phyloP scores from a whole-genome alignment of 2,888 invertebrate species.

The Lampropteryx suffumata region DNA sequence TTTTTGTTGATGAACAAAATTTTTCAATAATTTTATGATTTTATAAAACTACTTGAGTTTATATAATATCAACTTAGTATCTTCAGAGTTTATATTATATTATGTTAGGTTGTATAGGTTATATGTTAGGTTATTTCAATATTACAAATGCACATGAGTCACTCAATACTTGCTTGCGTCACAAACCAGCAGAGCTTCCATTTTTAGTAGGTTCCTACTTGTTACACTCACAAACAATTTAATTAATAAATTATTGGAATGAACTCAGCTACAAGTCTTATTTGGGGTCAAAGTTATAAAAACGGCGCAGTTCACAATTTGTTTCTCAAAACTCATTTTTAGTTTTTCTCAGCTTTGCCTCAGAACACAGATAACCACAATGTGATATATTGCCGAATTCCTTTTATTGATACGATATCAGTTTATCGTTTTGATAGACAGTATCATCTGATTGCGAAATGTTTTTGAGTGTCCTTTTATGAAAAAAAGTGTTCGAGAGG shows the following conservation, averaged over 20 bases:
- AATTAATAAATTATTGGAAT: conserved; percentile 58
- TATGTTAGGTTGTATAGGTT: no score
- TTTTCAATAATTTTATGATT: background rate
- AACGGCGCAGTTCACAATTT: background rate
- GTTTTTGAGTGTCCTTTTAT: conserved; percentile 6
- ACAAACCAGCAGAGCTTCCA: conserved; percentile 42
- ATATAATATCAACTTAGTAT: no score
- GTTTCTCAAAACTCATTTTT: conserved; percentile 20
- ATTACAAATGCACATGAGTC: no score
- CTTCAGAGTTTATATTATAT: no score
- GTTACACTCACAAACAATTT: conserved; percentile 55
- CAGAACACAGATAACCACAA: conserved; percentile 11
- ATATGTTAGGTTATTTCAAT: no score
- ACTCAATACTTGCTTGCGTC: conserved; percentile 38
- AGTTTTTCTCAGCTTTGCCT: background rate
- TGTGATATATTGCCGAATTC: conserved; percentile 10
- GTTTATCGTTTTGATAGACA: conserved; percentile 28
- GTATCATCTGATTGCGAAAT: conserved; percentile 18
- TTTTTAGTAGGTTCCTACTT: no score
- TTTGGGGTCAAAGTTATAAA: background rate
- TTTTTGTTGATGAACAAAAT: conserved; percentile 32
- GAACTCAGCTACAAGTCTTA: conserved; percentile 13
- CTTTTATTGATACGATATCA: conserved; percentile 27
- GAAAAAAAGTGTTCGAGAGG: no score
- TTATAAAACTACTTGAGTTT: no score